phyloP scores from a whole-genome alignment of 2,113 vertebrate genomes.

The Tetrao urogallus region DNA sequence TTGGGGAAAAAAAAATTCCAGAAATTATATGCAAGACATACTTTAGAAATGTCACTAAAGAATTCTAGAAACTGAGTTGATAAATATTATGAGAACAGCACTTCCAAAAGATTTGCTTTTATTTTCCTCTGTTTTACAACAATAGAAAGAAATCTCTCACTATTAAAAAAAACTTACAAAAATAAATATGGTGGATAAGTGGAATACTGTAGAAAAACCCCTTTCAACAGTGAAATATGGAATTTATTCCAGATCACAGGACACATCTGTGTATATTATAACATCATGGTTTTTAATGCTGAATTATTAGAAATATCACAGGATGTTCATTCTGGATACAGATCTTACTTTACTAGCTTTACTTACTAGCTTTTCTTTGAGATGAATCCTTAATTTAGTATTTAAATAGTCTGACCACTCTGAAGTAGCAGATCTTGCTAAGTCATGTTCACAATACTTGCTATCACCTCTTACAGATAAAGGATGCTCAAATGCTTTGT shows the following conservation, averaged over 20 bases:
- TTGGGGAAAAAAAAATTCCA: neutral
- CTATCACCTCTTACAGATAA: neutral
- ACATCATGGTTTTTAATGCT: neutral
- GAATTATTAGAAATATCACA: neutral
- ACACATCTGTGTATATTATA: neutral
- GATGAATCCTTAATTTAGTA: neutral
- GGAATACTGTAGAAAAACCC: neutral
- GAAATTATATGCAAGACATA: neutral
- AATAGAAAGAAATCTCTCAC: fast-evolving
- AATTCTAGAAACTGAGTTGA: neutral
- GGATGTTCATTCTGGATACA: neutral
- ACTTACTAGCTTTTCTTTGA: neutral
- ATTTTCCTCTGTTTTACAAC: neutral
- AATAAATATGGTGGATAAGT: neutral
- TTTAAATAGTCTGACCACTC: neutral
- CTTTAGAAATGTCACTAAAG: neutral
- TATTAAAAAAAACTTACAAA: neutral
- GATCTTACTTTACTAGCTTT: neutral
- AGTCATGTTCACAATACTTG: neutral
- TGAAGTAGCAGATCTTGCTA: neutral
- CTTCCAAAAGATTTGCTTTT: neutral
- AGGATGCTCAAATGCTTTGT: neutral
- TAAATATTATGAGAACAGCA: neutral
- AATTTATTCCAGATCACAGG: neutral
- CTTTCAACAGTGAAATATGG: neutral